Conservation (phyloP, 2,888 invertebrate genomes). For the Scaptomyza reducta region DNA sequence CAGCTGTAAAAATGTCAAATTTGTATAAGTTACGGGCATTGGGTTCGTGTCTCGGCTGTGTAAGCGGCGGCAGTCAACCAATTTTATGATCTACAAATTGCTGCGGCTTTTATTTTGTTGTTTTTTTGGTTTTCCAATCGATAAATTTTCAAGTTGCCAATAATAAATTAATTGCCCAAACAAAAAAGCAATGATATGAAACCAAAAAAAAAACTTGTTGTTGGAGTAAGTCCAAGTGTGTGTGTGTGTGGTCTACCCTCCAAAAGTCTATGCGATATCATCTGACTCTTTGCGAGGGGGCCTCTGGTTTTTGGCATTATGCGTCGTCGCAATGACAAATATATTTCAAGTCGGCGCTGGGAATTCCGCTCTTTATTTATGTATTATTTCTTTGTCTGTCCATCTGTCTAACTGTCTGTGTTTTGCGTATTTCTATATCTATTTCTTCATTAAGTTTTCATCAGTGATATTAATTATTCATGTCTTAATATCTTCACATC, state of each 20-base stretch:
- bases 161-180: constrained; percentile 77
- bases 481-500: constrained; percentile 78
- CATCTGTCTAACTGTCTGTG: constrained; percentile 15
- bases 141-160: constrained; percentile 75
- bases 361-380: constrained; percentile 63
- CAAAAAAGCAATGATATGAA: constrained; percentile 38
- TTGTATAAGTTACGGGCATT: constrained; percentile 70
- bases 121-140: constrained; percentile 42
- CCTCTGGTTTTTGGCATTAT: constrained; percentile 73
- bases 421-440: constrained; percentile 56
- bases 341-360: constrained; percentile 67
- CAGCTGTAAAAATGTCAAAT: constrained; percentile 78
- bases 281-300: constrained; percentile 15
- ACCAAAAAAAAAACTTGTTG: constrained; percentile 50
- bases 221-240: neutral
- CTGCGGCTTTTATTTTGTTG: constrained; percentile 47
- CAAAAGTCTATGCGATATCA: constrained; percentile 19
- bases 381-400: constrained; percentile 27
- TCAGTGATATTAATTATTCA: constrained; percentile 81
- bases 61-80: constrained; percentile 31
- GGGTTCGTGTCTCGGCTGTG: constrained; percentile 6
- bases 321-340: constrained; percentile 78
- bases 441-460: constrained; percentile 81
- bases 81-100: constrained; percentile 79
- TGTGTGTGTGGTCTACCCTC: constrained; percentile 58